Percentiles rank a stretch among this genome's conserved stretches.
Conservation (phyloP, 2,888 invertebrate species). For the Stenichneumon culpator region DNA sequence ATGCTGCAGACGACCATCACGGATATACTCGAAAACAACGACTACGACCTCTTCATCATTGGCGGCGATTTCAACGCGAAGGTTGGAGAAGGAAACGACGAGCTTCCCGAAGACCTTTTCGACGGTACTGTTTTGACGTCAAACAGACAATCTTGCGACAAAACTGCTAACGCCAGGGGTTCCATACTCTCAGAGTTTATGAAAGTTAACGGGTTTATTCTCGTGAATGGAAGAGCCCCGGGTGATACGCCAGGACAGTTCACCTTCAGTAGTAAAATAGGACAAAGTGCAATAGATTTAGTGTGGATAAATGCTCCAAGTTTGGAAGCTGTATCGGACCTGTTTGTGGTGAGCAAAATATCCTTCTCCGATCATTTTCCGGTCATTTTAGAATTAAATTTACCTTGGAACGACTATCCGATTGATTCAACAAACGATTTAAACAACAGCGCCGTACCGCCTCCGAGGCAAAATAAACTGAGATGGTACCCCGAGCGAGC, state of each 20-base stretch:
- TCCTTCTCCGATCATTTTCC: conserved; percentile 9
- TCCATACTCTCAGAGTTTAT: not conserved
- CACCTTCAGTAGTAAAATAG: not conserved
- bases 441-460: not conserved
- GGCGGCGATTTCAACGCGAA: too few relatives aligned
- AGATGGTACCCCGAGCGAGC: not conserved
- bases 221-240: not conserved
- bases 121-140: not conserved
- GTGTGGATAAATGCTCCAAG: not conserved
- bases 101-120: not conserved
- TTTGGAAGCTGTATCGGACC: not conserved
- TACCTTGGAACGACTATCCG: conserved; percentile 1
- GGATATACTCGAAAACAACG: conserved; percentile 17
- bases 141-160: not conserved
- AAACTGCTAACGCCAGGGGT: not conserved
- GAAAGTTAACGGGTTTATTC: not conserved
- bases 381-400: conserved; percentile 8
- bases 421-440: too few relatives aligned
- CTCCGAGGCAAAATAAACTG: not conserved
- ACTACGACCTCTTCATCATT: conserved; percentile 18
- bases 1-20: not conserved
- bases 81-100: conserved; percentile 2
- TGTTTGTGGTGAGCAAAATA: conserved; percentile 1
- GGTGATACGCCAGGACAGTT: not conserved
- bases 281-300: not conserved